Conservation (phyloP, 1,140 invertebrate species). For the Archivesica marissinica region DNA sequence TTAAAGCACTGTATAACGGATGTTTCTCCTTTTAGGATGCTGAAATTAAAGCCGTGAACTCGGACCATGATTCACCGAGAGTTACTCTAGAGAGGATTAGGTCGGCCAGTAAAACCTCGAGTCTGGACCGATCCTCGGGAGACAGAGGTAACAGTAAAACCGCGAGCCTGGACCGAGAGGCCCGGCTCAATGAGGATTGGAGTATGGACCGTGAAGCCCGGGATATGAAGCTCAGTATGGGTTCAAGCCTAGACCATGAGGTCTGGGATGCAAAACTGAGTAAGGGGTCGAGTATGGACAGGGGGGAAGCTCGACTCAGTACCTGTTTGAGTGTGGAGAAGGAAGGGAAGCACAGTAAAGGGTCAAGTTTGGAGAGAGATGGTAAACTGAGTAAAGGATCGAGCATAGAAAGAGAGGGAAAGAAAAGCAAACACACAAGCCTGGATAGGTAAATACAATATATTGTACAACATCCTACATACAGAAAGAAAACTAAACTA, state of each 20-base stretch:
- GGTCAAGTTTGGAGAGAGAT: conserved; percentile 40
- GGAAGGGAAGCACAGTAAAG: conserved; percentile 9
- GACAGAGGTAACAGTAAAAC: neutral
- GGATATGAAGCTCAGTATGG: neutral
- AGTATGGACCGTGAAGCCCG: conserved; percentile 11
- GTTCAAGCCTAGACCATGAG: conserved; percentile 18
- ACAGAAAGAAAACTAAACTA: neutral
- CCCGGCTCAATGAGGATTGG: neutral
- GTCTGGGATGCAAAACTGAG: conserved; percentile 21
- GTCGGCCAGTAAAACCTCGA: conserved; percentile 18
- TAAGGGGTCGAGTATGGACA: conserved; percentile 31
- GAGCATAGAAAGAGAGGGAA: conserved; percentile 21
- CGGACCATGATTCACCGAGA: conserved; percentile 66
- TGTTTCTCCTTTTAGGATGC: conserved; percentile 66
- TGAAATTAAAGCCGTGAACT: conserved; percentile 70
- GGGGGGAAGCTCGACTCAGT: neutral
- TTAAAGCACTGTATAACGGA: no score
- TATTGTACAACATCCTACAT: neutral
- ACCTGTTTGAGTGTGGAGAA: conserved; percentile 21
- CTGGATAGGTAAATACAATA: conserved; percentile 34
- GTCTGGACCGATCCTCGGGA: conserved; percentile 2
- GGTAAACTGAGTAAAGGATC: conserved; percentile 15
- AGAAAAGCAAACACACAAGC: conserved; percentile 35
- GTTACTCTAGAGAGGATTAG: conserved; percentile 37
- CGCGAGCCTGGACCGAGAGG: conserved; percentile 23